Percentiles rank a stretch among this genome's conserved stretches.
Evolutionary conservation across 2,797 vertebrate genomes (phyloP).

Genomic region (Sebastes glaucus): DNA sequence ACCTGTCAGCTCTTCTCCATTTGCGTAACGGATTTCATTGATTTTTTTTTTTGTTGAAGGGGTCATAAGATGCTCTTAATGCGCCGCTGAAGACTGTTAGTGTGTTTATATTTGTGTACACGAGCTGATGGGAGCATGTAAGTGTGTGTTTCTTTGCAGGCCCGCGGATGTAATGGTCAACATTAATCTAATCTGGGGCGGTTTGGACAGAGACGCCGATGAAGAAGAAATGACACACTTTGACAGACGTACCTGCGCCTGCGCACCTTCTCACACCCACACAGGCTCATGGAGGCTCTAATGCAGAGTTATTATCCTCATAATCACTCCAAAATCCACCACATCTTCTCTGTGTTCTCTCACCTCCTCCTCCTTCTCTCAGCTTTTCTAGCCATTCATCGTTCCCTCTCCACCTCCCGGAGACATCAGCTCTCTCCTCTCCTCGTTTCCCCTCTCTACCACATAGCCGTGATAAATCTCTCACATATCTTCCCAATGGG

Average conservation of each 20-base stretch:
- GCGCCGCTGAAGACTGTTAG: constrained; percentile 37
- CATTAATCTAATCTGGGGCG: constrained; percentile 32
- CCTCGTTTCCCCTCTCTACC: constrained; percentile 44
- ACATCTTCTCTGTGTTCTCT: constrained; percentile 48
- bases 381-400: constrained; percentile 55
- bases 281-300: constrained; percentile 27
- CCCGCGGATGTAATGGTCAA: constrained; percentile 26
- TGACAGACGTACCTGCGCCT: constrained; percentile 9
- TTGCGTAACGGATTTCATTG: constrained; percentile 55
- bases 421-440: constrained; percentile 57
- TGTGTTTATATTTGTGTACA: constrained; percentile 41
- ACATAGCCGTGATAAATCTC: constrained; percentile 70
- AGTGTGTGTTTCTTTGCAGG: not conserved
- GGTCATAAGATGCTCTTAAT: constrained; percentile 55
- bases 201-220: constrained; percentile 23
- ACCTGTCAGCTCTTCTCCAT: constrained; percentile 46
- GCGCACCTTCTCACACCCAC: constrained; percentile 3
- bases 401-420: constrained; percentile 32
- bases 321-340: constrained; percentile 66
- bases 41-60: constrained; percentile 39
- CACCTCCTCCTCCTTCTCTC: constrained; percentile 6
- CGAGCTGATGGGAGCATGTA: constrained; percentile 2
- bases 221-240: constrained; percentile 35
- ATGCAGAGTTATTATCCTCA: constrained; percentile 64
- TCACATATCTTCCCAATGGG: constrained; percentile 58